Conservation (phyloP, 1,140 invertebrate species). For the Hyles euphorbiae region DNA sequence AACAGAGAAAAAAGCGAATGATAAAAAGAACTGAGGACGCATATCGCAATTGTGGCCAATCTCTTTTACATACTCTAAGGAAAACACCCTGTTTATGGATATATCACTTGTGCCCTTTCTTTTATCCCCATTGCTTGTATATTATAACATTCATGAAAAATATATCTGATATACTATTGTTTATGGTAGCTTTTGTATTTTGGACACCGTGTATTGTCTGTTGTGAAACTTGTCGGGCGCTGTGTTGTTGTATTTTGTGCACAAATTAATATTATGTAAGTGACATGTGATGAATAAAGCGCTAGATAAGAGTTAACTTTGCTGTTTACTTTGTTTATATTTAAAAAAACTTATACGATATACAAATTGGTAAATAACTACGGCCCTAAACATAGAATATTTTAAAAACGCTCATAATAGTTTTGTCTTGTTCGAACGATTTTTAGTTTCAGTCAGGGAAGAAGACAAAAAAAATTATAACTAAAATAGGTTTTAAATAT, state of each 20-base stretch:
- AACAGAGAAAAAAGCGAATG: constrained; percentile 33
- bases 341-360: too few relatives aligned
- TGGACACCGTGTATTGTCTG: constrained; percentile 50
- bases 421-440: too few relatives aligned
- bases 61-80: constrained; percentile 37
- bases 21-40: constrained; percentile 30
- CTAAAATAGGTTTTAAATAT: too few relatives aligned
- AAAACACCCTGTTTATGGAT: constrained; percentile 47
- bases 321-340: too few relatives aligned
- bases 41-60: constrained; percentile 36
- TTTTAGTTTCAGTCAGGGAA: too few relatives aligned
- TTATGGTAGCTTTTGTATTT: constrained; percentile 32
- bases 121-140: constrained; percentile 43
- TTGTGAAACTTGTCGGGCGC: constrained; percentile 35
- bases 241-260: constrained; percentile 42
- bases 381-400: too few relatives aligned
- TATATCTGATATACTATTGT: constrained; percentile 33
- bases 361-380: too few relatives aligned
- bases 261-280: constrained; percentile 7
- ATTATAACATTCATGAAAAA: constrained; percentile 28
- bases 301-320: too few relatives aligned
- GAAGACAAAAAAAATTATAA: too few relatives aligned
- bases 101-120: constrained; percentile 43
- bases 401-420: too few relatives aligned
- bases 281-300: too few relatives aligned